Conservation (phyloP, 2,888 invertebrate genomes). For the Acanthosepion esculentum region DNA sequence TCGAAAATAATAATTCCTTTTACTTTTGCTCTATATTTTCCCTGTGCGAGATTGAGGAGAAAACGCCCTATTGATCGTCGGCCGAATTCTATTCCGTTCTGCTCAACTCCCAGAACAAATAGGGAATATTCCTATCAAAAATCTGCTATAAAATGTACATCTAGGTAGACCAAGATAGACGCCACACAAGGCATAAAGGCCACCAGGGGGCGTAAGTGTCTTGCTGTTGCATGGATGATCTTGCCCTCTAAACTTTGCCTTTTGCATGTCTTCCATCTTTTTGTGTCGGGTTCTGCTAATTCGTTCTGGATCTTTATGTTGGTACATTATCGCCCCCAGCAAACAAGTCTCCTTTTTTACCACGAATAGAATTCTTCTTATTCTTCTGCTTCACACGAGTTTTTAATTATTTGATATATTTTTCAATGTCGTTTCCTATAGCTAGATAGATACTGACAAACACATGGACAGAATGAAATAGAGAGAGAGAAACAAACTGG, state of each 20-base stretch:
- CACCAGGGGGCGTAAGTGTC: background rate
- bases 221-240: background rate
- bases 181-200: constrained; percentile 33
- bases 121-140: background rate
- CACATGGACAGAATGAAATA: background rate
- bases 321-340: background rate
- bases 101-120: constrained; percentile 14
- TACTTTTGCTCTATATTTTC: background rate
- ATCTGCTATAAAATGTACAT: background rate
- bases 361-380: background rate
- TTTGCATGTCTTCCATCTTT: background rate
- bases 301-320: background rate
- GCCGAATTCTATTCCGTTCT: background rate
- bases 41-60: background rate
- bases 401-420: background rate
- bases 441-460: background rate
- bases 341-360: background rate
- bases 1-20: background rate
- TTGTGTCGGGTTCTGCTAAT: background rate
- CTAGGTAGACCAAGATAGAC: background rate
- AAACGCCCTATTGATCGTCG: background rate
- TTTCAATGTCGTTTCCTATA: background rate
- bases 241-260: background rate
- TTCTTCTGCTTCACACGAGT: background rate
- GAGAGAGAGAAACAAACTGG: too few species aligned